A percentile compares a stretch with the other conserved stretches of the same genome.
Evolutionary conservation across 2,797 vertebrate species (phyloP).

Genomic region (Poecilia wingei): DNA sequence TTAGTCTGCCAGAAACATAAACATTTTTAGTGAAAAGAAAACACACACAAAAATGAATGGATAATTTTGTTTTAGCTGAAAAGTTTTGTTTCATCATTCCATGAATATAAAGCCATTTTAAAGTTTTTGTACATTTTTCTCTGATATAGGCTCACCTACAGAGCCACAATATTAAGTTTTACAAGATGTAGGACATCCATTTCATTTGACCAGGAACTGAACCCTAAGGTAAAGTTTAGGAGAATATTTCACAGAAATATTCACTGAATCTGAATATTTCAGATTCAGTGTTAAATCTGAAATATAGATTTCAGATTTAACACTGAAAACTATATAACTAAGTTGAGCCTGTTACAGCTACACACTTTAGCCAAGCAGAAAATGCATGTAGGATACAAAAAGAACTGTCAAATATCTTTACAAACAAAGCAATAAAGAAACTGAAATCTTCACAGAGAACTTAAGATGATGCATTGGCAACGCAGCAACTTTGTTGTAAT

Average conservation of each 20-base stretch:
- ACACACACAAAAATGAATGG: neutral
- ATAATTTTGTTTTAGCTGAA: neutral
- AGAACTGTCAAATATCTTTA: neutral
- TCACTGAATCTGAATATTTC: too few species aligned
- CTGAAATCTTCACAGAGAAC: neutral
- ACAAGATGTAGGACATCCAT: neutral
- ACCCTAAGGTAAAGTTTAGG: neutral
- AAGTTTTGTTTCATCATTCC: neutral
- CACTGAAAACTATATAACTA: slow-evolving; percentile 1
- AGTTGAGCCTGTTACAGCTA: slow-evolving; percentile 8
- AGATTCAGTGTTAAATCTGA: too few species aligned
- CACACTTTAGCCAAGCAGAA: neutral
- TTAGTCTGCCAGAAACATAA: slow-evolving; percentile 72
- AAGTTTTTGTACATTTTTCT: neutral
- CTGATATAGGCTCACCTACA: neutral
- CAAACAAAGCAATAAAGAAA: neutral
- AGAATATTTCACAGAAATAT: slow-evolving; percentile 4
- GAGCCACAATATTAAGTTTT: neutral
- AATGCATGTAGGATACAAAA: neutral
- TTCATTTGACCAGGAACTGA: neutral
- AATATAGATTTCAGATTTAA: neutral
- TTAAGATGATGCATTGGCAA: neutral
- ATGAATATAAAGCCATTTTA: slow-evolving; percentile 16
- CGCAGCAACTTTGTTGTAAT: neutral
- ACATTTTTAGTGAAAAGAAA: neutral